Evolutionary conservation across 2,888 invertebrate species (phyloP).

Genomic region (Amblyjoppa fuscipennis): DNA sequence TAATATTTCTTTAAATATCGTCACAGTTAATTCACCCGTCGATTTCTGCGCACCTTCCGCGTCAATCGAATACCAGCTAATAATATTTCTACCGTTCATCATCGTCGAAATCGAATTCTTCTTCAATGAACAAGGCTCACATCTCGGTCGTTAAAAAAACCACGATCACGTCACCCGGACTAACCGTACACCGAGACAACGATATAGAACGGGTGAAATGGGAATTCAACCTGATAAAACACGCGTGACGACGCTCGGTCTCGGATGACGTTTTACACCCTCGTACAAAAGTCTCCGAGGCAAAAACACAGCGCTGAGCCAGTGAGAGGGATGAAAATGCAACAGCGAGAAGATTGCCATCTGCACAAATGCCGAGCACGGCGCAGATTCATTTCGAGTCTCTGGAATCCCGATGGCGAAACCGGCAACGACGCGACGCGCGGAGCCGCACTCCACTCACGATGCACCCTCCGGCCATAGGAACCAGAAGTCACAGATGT

Average conservation of each 20-base stretch:
- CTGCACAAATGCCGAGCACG: constrained; percentile 30
- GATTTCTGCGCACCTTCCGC: too few species aligned
- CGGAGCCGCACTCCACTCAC: background rate
- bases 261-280: constrained; percentile 21
- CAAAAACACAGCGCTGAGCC: constrained; percentile 3
- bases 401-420: constrained; percentile 2
- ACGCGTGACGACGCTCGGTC: constrained; percentile 16
- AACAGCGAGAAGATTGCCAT: constrained; percentile 33
- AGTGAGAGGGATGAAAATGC: constrained; percentile 25
- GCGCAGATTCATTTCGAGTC: constrained; percentile 25
- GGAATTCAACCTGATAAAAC: constrained; percentile 34
- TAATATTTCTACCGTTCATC: too few species aligned
- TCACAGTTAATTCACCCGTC: too few species aligned
- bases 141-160: too few species aligned
- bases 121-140: too few species aligned
- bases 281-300: constrained; percentile 30
- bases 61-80: too few species aligned
- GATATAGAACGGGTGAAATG: background rate
- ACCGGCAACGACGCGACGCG: constrained; percentile 5
- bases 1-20: too few species aligned
- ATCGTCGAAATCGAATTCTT: too few species aligned
- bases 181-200: background rate
- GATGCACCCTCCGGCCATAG: constrained; percentile 11
- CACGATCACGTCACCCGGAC: too few species aligned
- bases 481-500: constrained; percentile 40